Evolutionary conservation across 92 coral and sea anemone species (phyloP).

Genomic region (Micromussa lordhowensis): DNA sequence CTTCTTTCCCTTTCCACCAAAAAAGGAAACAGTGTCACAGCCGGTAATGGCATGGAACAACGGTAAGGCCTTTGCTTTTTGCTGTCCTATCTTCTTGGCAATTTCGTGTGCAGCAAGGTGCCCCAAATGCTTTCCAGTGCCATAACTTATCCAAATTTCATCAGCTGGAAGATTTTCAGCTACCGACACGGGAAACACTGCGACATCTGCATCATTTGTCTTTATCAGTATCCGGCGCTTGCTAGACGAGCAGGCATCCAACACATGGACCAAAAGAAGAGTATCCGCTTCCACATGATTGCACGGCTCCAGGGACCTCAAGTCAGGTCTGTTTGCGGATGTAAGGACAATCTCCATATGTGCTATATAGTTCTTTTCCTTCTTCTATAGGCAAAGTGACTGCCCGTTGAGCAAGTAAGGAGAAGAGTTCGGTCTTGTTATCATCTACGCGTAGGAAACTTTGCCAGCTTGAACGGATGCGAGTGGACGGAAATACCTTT

Average conservation of each 20-base stretch:
- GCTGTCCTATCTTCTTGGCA: too few species aligned
- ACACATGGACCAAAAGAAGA: slow-evolving; percentile 23
- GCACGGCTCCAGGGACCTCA: slow-evolving; percentile 32
- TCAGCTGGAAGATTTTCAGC: too few species aligned
- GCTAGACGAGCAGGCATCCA: slow-evolving; percentile 29
- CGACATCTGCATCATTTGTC: too few species aligned
- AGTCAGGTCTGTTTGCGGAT: not conserved
- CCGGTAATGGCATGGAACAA: too few species aligned
- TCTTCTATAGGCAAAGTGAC: slow-evolving; percentile 19
- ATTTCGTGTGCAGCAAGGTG: too few species aligned
- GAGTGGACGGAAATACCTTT: slow-evolving; percentile 35
- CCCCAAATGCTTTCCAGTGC: too few species aligned
- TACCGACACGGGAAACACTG: too few species aligned
- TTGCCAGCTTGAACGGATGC: slow-evolving; percentile 43
- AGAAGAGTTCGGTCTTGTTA: slow-evolving; percentile 44
- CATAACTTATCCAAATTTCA: too few species aligned
- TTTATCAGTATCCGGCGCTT: too few species aligned
- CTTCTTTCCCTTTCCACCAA: too few species aligned
- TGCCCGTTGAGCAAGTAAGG: slow-evolving; percentile 22
- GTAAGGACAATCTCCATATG: slow-evolving; percentile 26
- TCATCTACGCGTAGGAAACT: slow-evolving; percentile 36
- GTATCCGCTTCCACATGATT: slow-evolving; percentile 49
- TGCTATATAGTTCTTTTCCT: slow-evolving; percentile 25
- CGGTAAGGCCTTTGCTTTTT: too few species aligned
- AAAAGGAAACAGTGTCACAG: too few species aligned